A percentile compares a stretch with the other conserved stretches of the same genome.
Evolutionary conservation across 2,113 vertebrate species (phyloP).

Genomic region (Smithornis capensis): DNA sequence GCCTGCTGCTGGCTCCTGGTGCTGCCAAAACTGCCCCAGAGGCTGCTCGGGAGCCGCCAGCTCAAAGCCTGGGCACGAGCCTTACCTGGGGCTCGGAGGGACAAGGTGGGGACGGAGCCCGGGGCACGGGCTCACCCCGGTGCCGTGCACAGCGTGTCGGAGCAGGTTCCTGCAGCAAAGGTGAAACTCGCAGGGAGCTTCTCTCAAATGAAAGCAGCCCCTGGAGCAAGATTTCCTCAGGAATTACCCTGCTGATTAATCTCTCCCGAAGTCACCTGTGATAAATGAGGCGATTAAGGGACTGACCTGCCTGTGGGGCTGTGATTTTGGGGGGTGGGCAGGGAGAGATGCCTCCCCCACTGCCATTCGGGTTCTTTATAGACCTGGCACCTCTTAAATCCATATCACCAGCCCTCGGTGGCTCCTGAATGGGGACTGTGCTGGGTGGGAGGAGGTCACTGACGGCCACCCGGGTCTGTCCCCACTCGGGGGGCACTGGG

Average conservation of each 20-base stretch:
- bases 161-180: not conserved
- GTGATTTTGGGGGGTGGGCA: not conserved
- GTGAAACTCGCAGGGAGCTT: not conserved
- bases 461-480: not conserved
- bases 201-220: conserved; percentile 27
- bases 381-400: not conserved
- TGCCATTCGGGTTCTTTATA: not conserved
- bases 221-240: conserved; percentile 1
- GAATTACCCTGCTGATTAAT: conserved; percentile 41
- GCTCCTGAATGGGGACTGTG: not conserved
- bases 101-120: not conserved
- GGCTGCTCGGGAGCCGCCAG: not conserved
- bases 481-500: rapidly evolving
- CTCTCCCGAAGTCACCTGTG: not conserved
- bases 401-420: rapidly evolving
- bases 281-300: conserved; percentile 18
- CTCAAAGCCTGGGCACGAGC: not conserved
- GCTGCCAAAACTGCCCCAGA: not conserved
- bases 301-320: not conserved
- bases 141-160: not conserved
- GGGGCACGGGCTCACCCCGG: rapidly evolving
- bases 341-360: not conserved
- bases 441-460: not conserved
- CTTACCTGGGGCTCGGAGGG: not conserved
- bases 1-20: not conserved